Evolutionary conservation across 2,113 vertebrate genomes (phyloP), one percentile per base, ranked within the genome.

Genomic region (Columbina picui): DNA sequence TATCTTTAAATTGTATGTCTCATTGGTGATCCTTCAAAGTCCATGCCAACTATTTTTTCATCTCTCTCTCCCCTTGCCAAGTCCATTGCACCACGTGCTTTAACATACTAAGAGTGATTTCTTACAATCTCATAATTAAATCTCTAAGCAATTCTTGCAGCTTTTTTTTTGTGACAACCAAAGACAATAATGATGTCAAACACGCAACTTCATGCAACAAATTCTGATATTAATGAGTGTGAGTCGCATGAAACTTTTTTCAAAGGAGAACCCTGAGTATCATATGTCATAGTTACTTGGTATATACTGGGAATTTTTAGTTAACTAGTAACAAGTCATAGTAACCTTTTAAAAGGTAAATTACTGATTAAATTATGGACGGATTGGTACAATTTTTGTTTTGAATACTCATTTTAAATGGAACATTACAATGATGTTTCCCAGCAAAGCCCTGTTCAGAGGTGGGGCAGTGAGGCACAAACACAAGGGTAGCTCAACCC

Each of bases 241-340:
- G 52, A 29, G 27, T 32, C 2, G 14, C 3, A 10, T 0, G 21
- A 56, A 75, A 55, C 34, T 64, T 47, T 63, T 71, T 77, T 50
- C 26, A 10, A 55, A 75, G 69, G 43, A 36, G 8, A 82, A 60
- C 29, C 9, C 38, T 3, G 14, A 30, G 21, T 59, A 53, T 43
- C 47, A 13, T 36, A 29, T 23, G 79, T 15, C 60, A 34, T 14
- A 84, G 74, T 17, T 6, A 15, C 52, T 55, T 34, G 65, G 53
- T 87, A 70, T 69, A 49, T 39, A 1, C 70, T 8, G 36, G 43
- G 74, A 78, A 68, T 73, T 87, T 82, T 94, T 89, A 87, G 93
- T 96, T 97, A 96, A 97, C 94, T 73, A 91, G 84, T 97, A 96
- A 94, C 94, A 73, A 92, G 69, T 82, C 15, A 45, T 10, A 85